Conservation (phyloP, 2,797 vertebrate genomes). For the Gambusia yucatana region DNA sequence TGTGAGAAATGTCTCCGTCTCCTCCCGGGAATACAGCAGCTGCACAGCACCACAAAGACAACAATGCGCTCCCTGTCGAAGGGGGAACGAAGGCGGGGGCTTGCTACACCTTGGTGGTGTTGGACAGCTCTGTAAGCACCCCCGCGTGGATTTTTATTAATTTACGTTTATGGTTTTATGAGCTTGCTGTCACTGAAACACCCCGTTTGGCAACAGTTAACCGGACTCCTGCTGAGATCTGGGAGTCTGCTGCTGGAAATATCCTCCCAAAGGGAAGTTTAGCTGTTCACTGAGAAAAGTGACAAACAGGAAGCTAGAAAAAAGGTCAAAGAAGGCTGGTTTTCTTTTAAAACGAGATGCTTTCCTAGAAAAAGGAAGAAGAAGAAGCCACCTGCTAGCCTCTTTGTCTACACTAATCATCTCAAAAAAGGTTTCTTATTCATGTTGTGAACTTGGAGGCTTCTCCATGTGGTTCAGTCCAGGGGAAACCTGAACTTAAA, state of each 20-base stretch:
- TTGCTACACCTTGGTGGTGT: conserved; percentile 51
- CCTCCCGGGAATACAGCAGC: conserved; percentile 69
- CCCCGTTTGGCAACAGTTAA: conserved; percentile 51
- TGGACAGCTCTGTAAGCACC: conserved; percentile 68
- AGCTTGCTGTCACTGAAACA: conserved; percentile 47
- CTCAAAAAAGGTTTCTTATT: not conserved
- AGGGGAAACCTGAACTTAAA: not conserved
- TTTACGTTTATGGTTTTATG: conserved; percentile 73
- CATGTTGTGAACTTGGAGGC: not conserved
- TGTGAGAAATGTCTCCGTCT: conserved; percentile 32
- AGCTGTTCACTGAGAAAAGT: not conserved
- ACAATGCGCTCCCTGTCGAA: conserved; percentile 62
- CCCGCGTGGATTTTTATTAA: conserved; percentile 70
- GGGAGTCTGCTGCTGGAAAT: conserved; percentile 14
- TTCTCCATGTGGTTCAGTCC: too few relatives aligned
- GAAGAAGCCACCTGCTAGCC: conserved; percentile 17
- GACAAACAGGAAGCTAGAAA: not conserved
- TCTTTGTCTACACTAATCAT: not conserved
- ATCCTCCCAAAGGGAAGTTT: conserved; percentile 1
- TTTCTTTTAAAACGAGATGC: not conserved
- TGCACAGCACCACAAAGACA: conserved; percentile 77
- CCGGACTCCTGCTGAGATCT: conserved; percentile 19
- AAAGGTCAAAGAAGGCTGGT: not conserved
- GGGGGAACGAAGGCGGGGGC: conserved; percentile 49
- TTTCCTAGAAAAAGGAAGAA: not conserved